Evolutionary conservation across 1,140 invertebrate species (phyloP).

Genomic region (Zaprionus camerounensis): DNA sequence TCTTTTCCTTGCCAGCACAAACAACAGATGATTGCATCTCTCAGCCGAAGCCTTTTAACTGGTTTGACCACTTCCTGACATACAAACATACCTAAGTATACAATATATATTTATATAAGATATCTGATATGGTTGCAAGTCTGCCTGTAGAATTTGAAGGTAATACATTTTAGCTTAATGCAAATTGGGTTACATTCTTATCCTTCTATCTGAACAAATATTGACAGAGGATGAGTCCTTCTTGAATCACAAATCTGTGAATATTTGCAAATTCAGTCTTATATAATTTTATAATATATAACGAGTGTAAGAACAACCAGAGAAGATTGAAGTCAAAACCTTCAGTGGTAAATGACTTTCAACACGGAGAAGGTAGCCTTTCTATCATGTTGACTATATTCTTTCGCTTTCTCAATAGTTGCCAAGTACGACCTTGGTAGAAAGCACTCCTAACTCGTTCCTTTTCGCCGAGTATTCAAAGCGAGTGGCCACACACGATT

Average conservation of each 20-base stretch:
- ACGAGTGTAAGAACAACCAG: too few species aligned
- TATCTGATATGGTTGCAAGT: conserved; percentile 13
- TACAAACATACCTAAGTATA: neutral
- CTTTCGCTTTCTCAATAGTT: neutral
- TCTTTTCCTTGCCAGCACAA: conserved; percentile 1
- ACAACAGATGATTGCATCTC: conserved; percentile 24
- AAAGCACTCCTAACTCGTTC: neutral
- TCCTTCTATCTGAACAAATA: neutral
- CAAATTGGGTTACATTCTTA: neutral
- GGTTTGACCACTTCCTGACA: conserved; percentile 49
- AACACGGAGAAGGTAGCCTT: too few species aligned
- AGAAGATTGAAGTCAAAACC: too few species aligned
- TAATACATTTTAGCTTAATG: conserved; percentile 10
- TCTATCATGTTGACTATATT: neutral
- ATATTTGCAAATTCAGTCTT: too few species aligned
- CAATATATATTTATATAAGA: neutral
- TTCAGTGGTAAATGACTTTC: too few species aligned
- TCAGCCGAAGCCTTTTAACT: conserved; percentile 42
- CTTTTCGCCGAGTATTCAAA: neutral
- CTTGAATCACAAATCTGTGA: too few species aligned
- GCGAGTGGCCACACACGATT: conserved; percentile 24
- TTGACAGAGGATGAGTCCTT: neutral
- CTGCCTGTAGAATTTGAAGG: conserved; percentile 35
- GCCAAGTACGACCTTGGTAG: neutral
- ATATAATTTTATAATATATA: too few species aligned